Evolutionary conservation across 2,888 invertebrate genomes (phyloP).

Genomic region (Drosophila barbarae): DNA sequence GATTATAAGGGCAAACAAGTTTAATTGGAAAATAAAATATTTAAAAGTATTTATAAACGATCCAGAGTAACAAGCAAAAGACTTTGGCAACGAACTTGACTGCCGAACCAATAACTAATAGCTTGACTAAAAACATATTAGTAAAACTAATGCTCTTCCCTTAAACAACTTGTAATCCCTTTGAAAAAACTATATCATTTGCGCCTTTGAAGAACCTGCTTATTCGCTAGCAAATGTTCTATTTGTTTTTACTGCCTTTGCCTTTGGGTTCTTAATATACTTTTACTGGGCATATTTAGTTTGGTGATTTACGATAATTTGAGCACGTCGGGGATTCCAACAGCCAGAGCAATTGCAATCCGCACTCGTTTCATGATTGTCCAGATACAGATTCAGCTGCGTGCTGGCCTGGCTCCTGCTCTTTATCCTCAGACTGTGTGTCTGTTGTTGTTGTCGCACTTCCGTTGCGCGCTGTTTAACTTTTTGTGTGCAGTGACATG

Average conservation of each 20-base stretch:
- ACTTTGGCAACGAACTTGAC: no score
- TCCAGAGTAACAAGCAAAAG: no score
- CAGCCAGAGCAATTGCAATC: conserved; percentile 52
- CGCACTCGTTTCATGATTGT: conserved; percentile 63
- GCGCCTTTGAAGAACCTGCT: not conserved
- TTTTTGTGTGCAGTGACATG: conserved; percentile 73
- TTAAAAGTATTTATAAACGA: no score
- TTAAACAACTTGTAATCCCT: not conserved
- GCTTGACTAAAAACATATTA: no score
- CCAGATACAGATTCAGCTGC: conserved; percentile 42
- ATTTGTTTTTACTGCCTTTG: conserved; percentile 3
- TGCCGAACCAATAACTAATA: no score
- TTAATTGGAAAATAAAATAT: not conserved
- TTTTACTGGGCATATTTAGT: conserved; percentile 50
- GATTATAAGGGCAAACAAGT: not conserved
- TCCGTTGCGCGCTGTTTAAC: conserved; percentile 74
- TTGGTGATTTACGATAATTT: conserved; percentile 62
- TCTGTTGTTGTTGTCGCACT: conserved; percentile 61
- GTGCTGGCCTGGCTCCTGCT: not conserved
- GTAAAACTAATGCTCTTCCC: not conserved
- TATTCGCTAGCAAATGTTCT: not conserved
- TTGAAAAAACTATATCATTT: not conserved
- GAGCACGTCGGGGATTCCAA: conserved; percentile 52
- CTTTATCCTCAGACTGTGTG: conserved; percentile 24
- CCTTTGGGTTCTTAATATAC: conserved; percentile 11